Conservation (phyloP, 2,888 invertebrate species). For the Cordilura impudica region DNA sequence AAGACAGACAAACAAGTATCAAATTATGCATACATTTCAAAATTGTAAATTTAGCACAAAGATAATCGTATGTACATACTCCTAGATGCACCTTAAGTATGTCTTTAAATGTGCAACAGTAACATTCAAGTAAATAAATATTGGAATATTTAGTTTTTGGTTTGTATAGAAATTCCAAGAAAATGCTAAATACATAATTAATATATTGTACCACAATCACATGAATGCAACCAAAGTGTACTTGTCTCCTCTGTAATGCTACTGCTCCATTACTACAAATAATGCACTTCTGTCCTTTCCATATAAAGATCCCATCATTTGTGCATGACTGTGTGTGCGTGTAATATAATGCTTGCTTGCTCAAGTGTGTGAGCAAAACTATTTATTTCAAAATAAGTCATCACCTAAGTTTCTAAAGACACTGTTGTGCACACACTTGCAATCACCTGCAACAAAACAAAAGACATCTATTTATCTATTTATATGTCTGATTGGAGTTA, state of each 20-base stretch:
- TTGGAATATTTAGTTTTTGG: not conserved
- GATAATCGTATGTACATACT: not conserved
- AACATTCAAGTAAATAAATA: not conserved
- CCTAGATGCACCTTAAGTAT: not conserved
- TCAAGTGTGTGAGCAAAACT: slow-evolving; percentile 1
- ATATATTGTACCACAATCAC: not conserved
- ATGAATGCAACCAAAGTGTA: not conserved
- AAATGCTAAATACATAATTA: slow-evolving; percentile 45
- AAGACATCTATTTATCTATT: not conserved
- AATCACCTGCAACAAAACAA: not conserved
- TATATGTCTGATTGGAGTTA: not conserved
- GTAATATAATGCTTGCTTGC: not conserved
- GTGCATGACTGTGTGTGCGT: not conserved
- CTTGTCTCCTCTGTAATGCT: not conserved
- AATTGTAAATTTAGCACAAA: not conserved
- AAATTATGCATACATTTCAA: slow-evolving; percentile 12
- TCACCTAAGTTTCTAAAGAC: slow-evolving; percentile 1
- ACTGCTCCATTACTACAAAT: not conserved
- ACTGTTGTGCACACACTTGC: not conserved
- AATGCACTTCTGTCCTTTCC: not conserved
- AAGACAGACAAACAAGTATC: slow-evolving; percentile 16
- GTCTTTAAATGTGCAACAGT: not conserved
- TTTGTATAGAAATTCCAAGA: slow-evolving; percentile 3
- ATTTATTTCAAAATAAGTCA: not conserved
- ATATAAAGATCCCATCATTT: not conserved